These are phyloP conservation scores for Leucophora obtusa DNA, from an alignment of 2,888 invertebrate species.

Conservation along the genomic window DNA sequence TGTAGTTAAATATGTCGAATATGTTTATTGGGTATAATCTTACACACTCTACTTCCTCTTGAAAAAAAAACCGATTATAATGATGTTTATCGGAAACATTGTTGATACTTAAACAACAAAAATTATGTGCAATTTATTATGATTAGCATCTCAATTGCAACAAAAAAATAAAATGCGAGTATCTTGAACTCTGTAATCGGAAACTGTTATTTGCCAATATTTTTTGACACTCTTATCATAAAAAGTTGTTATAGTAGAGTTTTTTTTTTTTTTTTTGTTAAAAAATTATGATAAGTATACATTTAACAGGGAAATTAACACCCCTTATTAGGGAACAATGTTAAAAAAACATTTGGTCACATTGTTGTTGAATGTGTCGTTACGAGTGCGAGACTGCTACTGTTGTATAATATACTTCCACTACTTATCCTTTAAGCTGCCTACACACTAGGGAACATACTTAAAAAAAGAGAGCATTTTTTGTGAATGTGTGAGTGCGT, in stretches of 20 bases:
- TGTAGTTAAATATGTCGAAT: no score
- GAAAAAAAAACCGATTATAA: neutral
- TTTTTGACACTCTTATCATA: conserved; percentile 50
- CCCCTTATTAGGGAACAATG: conserved; percentile 15
- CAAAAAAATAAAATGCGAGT: conserved; percentile 22
- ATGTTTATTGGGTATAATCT: conserved; percentile 18
- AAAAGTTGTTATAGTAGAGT: no score
- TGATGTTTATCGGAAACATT: conserved; percentile 52
- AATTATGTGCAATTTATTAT: neutral
- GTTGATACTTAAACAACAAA: conserved; percentile 34
- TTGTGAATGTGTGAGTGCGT: no score
- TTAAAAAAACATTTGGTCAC: conserved; percentile 39
- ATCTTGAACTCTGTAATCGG: conserved; percentile 49
- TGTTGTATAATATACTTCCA: neutral
- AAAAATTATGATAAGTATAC: conserved; percentile 40
- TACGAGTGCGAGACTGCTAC: neutral
- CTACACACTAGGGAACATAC: no score
- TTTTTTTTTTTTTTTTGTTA: neutral
- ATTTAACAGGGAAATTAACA: conserved; percentile 39
- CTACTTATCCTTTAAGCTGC: neutral
- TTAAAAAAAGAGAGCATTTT: no score
- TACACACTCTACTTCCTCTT: conserved; percentile 11
- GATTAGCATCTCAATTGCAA: conserved; percentile 48
- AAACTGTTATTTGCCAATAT: conserved; percentile 61
- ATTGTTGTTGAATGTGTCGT: conserved; percentile 24